Evolutionary conservation across 2,797 vertebrate species (phyloP), one percentile per base, ranked within the genome.

Genomic region (Bradypodion pumilum): DNA sequence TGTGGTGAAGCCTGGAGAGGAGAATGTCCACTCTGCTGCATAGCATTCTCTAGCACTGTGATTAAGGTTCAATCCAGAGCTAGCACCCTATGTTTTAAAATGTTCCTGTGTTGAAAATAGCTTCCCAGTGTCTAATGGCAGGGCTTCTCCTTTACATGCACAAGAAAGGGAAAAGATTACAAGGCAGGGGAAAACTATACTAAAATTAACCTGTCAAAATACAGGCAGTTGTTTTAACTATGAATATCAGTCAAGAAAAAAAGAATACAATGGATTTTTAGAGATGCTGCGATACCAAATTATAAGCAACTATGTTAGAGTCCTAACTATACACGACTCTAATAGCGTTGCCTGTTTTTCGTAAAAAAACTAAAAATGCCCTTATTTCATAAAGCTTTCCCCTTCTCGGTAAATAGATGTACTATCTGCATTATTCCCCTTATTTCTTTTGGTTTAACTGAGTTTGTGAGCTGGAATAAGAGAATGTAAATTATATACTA

Each of bases 171-270:
- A 74, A 62, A 84, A 91, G 83, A 89, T 89, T 89, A 86, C 27
- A 87, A 74, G 81, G 84, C 56, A 40, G 79, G 74, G 86, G 63
- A 59, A 86, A 87, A 91, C 86, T 85, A 90, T 83, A 86, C 88
- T 93, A 94, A 94, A 94, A 94, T 93, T 93, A 94, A 91, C 82
- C 5, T 2, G 80, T 83, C 85, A 91, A 91, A 93, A 88, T 74
- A 91, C 23, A 85, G 78, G 27, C 84, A 1, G 0, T 72, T 46
- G 0, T 63, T 56, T 76, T 80, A 85, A 76, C 77, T 73, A 77
- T 88, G 85, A 80, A 84, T 1, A 1, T 78, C 0, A 0, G 32
- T 81, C 74, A 66, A 62, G 73, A 6, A 37, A 42, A 69, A n/a
- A 89, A 77, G 65, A 74, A 60, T 80, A 78, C 23, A 32, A 60